Evolutionary conservation across 2,797 vertebrate genomes (phyloP), one percentile per base, ranked within the genome.

Genomic region (Intellagama lesueurii): DNA sequence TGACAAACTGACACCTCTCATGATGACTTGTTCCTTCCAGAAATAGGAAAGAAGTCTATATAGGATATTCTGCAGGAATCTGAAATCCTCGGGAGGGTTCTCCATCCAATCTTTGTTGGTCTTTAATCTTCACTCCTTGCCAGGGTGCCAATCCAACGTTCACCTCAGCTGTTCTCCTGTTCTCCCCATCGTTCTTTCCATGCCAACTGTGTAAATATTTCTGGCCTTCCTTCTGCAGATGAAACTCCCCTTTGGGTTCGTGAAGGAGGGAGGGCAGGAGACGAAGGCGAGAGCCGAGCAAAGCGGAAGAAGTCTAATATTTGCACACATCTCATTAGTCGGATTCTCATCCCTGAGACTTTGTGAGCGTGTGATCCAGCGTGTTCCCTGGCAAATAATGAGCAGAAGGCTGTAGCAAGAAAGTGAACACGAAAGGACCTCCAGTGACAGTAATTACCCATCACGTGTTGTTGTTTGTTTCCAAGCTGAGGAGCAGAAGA

Each of bases 241-340:
- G 11, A 76, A 81, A n/a, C 32, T 85, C 83, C 83, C 88, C 69
- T 56, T 56, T 56, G 14, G 52, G 52, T 56, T 56, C 9, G 52
- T 56, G 52, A 14, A 56, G 60, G 69, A 32, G 83, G 32, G 70
- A 52, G 32, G 47, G 66, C 9, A 14, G 52, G 52, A 56, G 52
- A 56, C 14, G 60, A 80, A 81, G 69, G 64, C 77, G 14, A 75
- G 78, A 81, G 78, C 56, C 5, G 22, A 81, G 82, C 69, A 56
- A 19, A 88, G 70, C n/a, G 5, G 90, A 85, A 83, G 78, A 85
- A 81, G 78, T 81, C 75, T 75, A 88, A 91, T 88, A 88, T 91
- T 91, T 91, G 90, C 83, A 81, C 83, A 81, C 70, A 81, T 88
- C 82, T 91, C 90, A 91, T 91, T 91, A 91, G 90, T 11, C 47